These are phyloP conservation scores for Mystacides longicornis DNA, from an alignment of 2,888 invertebrate genomes.

Conservation along the genomic window DNA sequence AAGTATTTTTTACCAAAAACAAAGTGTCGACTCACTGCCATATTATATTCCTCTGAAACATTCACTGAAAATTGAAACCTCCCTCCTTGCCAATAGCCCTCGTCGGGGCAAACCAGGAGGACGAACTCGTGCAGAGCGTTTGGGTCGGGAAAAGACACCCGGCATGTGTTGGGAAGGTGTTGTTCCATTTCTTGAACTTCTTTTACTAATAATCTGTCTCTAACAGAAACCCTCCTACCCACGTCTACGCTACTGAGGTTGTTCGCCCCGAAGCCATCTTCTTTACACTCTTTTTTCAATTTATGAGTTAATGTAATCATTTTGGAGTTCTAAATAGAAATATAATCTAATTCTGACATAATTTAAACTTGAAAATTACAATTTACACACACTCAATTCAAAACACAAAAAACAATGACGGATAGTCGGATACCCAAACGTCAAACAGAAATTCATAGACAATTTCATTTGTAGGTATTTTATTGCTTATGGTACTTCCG, in stretches of 20 bases:
- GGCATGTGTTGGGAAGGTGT: slow-evolving; percentile 72
- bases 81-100: slow-evolving; percentile 86
- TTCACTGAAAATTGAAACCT: slow-evolving; percentile 77
- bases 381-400: not conserved
- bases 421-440: no score
- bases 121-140: slow-evolving; percentile 74
- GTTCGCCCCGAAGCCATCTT: slow-evolving; percentile 36
- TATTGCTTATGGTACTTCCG: no score
- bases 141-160: slow-evolving; percentile 73
- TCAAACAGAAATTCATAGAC: no score
- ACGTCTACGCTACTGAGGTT: slow-evolving; percentile 36
- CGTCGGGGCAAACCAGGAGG: slow-evolving; percentile 71
- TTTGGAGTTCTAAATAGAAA: no score
- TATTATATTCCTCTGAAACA: slow-evolving; percentile 93
- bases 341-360: no score
- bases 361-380: not conserved
- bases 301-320: slow-evolving; percentile 72
- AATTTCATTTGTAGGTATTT: no score
- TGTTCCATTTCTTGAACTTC: slow-evolving; percentile 85
- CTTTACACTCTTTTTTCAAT: slow-evolving; percentile 55
- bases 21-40: slow-evolving; percentile 88
- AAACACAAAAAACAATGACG: no score
- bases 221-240: slow-evolving; percentile 59
- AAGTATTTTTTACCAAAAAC: no score
- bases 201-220: slow-evolving; percentile 72